Base-by-base conservation (phyloP, 2,113 vertebrate genomes). In the Tetrao urogallus region DNA sequence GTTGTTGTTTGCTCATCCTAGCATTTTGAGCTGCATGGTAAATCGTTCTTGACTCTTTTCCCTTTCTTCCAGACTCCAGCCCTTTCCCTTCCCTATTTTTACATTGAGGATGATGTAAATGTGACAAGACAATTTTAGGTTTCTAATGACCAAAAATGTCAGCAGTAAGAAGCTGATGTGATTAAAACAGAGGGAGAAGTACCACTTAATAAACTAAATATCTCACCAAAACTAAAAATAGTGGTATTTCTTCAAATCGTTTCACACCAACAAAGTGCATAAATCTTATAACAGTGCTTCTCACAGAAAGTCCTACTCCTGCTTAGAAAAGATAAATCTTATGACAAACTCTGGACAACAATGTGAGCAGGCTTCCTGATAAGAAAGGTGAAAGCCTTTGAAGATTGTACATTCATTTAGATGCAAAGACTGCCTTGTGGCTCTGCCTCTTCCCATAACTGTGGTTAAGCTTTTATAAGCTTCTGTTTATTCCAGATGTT, bases 211-310 rank as follows among this genome's bases (percentile, higher is more conserved):
- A 72, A 82, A 66, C 5, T 10, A 82, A 90, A 71, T 3, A 50
- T 43, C 28, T 81, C 34, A 81, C 27, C 32, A 43, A 88, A 91
- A 85, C 82, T 88, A 88, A 92, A 89, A 77, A 74, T 64, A 86
- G 84, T 56, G 14, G 2, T 42, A 86, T 92, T 94, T 91, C 43
- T 89, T 82, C 52, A 88, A 71, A 34, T 71, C 85, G 32, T 50
- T 91, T 90, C 56, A 48, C 58, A 65, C 34, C 1, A 4, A 56
- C 80, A 69, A 94, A 88, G 22, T 71, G 69, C 2, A 13, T 7
- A 32, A 66, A 56, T 66, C 32, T 91, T 93, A 71, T 71, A 94
- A 85, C 45, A 91, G 38, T 36, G 20, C 60, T 91, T 85, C 52
- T 32, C 71, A 82, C 25, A 74, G 79, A 93, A 95, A 60, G 42